These are phyloP conservation scores for Mormyrops attenuatus DNA, from an alignment of 2,797 vertebrate genomes.

Conservation along the genomic window DNA sequence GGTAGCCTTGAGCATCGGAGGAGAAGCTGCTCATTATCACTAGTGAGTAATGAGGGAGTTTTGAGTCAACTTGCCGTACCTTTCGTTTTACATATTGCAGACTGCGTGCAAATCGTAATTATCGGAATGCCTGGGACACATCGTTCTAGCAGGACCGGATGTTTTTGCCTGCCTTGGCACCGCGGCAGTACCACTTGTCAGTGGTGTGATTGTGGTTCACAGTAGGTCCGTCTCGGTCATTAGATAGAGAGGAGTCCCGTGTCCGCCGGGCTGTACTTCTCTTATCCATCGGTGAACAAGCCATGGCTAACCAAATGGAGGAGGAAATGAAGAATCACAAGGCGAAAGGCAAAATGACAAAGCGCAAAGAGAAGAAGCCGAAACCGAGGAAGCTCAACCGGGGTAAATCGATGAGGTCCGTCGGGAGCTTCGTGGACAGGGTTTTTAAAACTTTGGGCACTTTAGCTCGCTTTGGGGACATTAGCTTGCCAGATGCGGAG, in stretches of 20 bases:
- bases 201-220: slow-evolving; percentile 19
- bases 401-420: slow-evolving; percentile 61
- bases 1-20: background rate
- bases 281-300: background rate
- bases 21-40: background rate
- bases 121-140: slow-evolving; percentile 42
- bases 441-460: slow-evolving; percentile 74
- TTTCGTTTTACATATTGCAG: slow-evolving; percentile 26
- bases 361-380: slow-evolving; percentile 54
- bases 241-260: background rate
- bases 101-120: slow-evolving; percentile 28
- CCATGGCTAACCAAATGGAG: background rate
- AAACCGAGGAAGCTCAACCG: slow-evolving; percentile 40
- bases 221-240: background rate
- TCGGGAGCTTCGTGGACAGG: slow-evolving; percentile 68
- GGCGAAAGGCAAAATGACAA: slow-evolving; percentile 38
- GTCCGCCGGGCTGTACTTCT: background rate
- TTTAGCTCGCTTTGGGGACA: slow-evolving; percentile 65
- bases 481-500: slow-evolving; percentile 47
- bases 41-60: slow-evolving; percentile 22
- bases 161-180: slow-evolving; percentile 39
- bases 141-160: slow-evolving; percentile 33
- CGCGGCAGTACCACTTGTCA: slow-evolving; percentile 45
- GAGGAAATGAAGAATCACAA: slow-evolving; percentile 37
- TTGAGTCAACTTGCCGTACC: slow-evolving; percentile 18